Conservation (phyloP, 2,113 vertebrate genomes). For the Alces alces region DNA sequence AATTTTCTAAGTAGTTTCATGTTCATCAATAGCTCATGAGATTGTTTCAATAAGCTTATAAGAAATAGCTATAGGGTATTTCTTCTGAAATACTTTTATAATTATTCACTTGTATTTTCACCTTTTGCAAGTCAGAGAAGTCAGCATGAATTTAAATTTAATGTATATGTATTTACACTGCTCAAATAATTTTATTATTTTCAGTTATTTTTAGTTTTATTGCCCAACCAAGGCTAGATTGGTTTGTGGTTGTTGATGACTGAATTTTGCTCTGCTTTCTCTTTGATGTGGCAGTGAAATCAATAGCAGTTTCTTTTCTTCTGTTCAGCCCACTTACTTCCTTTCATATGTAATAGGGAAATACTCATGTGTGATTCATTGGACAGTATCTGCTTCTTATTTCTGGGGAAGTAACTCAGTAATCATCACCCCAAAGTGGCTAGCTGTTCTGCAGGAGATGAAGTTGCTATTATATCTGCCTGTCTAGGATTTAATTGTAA, state of each 20-base stretch:
- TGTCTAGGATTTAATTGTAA: slow-evolving; percentile 57
- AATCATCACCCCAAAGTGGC: background rate
- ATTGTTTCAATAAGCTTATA: background rate
- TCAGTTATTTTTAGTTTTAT: slow-evolving; percentile 16
- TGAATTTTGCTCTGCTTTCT: slow-evolving; percentile 1
- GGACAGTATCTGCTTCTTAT: background rate
- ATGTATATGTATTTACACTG: background rate
- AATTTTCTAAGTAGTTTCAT: background rate
- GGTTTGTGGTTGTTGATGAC: background rate
- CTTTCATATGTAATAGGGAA: background rate
- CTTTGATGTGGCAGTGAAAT: background rate
- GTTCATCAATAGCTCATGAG: background rate
- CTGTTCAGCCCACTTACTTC: background rate
- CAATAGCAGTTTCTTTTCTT: background rate
- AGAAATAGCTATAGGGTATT: background rate
- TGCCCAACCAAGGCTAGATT: background rate
- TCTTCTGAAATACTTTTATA: slow-evolving; percentile 18
- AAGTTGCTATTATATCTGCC: slow-evolving; percentile 36
- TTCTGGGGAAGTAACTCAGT: slow-evolving; percentile 27
- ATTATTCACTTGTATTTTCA: background rate
- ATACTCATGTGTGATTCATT: background rate
- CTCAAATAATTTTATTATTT: slow-evolving; percentile 7
- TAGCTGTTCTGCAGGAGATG: background rate
- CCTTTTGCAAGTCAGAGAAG: background rate
- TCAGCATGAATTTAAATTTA: slow-evolving; percentile 3